Conservation (phyloP, 2,113 vertebrate genomes). For the Phocoena sinus region DNA sequence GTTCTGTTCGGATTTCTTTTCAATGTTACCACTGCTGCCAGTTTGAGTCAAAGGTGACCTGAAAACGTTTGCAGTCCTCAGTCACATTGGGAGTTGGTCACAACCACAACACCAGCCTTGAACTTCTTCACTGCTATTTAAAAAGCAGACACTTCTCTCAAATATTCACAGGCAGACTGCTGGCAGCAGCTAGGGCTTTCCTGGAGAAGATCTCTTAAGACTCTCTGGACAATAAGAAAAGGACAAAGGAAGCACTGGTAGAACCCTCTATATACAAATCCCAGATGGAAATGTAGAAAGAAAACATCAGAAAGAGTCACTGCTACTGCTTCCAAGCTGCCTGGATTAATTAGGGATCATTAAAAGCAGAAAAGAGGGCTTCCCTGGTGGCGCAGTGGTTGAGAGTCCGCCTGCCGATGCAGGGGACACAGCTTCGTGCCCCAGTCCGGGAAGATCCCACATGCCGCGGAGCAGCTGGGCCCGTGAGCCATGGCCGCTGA, state of each 20-base stretch:
- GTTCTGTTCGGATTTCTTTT: not conserved
- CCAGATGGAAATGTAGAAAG: not conserved
- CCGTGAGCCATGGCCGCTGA: no score
- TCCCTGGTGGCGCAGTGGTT: no score
- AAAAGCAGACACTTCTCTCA: not conserved
- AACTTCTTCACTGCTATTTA: not conserved
- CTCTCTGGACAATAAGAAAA: not conserved
- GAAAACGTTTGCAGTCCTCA: not conserved
- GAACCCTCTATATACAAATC: not conserved
- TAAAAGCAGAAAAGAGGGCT: not conserved
- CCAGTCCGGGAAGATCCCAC: no score
- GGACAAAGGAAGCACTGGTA: not conserved
- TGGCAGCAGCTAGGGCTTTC: not conserved
- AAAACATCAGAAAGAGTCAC: not conserved
- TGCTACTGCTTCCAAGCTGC: constrained; percentile 20
- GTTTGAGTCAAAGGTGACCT: not conserved
- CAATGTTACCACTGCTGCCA: not conserved
- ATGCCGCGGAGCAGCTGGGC: no score
- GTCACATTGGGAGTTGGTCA: not conserved
- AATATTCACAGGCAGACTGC: not conserved
- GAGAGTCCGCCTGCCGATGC: no score
- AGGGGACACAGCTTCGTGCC: no score
- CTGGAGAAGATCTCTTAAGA: not conserved
- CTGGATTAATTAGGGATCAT: not conserved
- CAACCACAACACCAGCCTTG: not conserved